Evolutionary conservation across 2,888 invertebrate genomes (phyloP).

Genomic region (Rhagophthalmus giganteus): DNA sequence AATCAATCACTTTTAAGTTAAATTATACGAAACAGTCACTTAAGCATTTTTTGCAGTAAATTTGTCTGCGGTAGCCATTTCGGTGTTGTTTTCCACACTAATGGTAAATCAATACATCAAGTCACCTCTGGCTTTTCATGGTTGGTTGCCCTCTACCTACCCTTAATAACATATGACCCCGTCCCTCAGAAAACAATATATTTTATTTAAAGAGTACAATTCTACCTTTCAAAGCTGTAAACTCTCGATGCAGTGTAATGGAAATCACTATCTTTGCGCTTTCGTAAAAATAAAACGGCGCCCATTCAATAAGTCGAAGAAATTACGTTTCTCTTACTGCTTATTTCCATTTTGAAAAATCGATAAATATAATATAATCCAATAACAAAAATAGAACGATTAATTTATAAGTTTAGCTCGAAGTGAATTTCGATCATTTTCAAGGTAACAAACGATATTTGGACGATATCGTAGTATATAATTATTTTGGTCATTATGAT

Average conservation of each 20-base stretch:
- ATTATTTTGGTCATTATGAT: too few species aligned
- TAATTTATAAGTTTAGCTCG: too few species aligned
- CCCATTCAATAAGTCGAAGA: too few species aligned
- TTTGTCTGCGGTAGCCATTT: constrained; percentile 34
- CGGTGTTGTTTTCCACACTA: constrained; percentile 42
- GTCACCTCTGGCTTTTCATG: constrained; percentile 45
- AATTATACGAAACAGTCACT: constrained; percentile 26
- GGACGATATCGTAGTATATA: too few species aligned
- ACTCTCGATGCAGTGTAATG: constrained; percentile 3
- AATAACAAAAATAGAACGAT: too few species aligned
- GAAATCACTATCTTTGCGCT: constrained; percentile 3
- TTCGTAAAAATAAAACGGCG: too few species aligned
- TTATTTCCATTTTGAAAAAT: too few species aligned
- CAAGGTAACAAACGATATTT: too few species aligned
- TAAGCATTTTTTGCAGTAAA: constrained; percentile 30
- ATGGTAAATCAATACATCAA: constrained; percentile 46
- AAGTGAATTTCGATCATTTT: too few species aligned
- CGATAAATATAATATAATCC: too few species aligned
- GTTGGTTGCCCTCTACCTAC: constrained; percentile 32
- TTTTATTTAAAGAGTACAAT: constrained; percentile 26
- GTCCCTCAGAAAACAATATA: constrained; percentile 26
- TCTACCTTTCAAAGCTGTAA: constrained; percentile 8
- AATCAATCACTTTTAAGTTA: constrained; percentile 19
- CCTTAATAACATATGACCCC: constrained; percentile 30
- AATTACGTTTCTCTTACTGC: too few species aligned